phyloP scores from a whole-genome alignment of 2,888 invertebrate genomes.

The Zhuqinia jingwanae region DNA sequence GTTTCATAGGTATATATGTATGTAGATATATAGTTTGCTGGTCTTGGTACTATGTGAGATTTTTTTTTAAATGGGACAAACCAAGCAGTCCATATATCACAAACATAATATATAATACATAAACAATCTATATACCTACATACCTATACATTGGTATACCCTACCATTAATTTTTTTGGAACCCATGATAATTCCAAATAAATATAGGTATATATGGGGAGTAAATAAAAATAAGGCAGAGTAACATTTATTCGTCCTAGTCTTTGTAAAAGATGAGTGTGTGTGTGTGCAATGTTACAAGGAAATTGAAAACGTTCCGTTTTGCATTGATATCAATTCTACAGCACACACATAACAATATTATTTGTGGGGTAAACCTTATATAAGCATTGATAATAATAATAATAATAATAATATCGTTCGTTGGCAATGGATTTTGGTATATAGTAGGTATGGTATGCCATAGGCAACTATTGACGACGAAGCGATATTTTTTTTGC shows the following conservation, averaged over 20 bases:
- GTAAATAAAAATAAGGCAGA: too few relatives aligned
- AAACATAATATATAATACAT: neutral
- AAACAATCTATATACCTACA: neutral
- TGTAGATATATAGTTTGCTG: neutral
- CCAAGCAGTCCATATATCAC: neutral
- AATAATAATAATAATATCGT: neutral
- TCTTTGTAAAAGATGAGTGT: too few relatives aligned
- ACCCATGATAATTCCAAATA: too few relatives aligned
- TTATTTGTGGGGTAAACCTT: neutral
- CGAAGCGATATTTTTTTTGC: neutral
- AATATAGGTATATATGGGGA: too few relatives aligned
- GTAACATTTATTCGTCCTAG: too few relatives aligned
- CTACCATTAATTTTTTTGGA: too few relatives aligned
- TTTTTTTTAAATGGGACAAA: slow-evolving; percentile 41
- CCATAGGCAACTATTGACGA: neutral
- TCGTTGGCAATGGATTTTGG: slow-evolving; percentile 38
- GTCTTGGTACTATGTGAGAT: neutral
- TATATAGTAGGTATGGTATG: neutral
- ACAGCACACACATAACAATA: neutral
- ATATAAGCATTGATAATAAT: neutral
- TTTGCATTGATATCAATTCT: neutral
- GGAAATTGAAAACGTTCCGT: slow-evolving; percentile 57
- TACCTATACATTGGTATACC: too few relatives aligned
- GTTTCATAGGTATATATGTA: neutral
- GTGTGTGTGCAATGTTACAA: slow-evolving; percentile 34